A percentile compares a stretch with the other conserved stretches of the same genome.
Conservation (phyloP, 1,140 invertebrate species). For the Dinoponera quadriceps region DNA sequence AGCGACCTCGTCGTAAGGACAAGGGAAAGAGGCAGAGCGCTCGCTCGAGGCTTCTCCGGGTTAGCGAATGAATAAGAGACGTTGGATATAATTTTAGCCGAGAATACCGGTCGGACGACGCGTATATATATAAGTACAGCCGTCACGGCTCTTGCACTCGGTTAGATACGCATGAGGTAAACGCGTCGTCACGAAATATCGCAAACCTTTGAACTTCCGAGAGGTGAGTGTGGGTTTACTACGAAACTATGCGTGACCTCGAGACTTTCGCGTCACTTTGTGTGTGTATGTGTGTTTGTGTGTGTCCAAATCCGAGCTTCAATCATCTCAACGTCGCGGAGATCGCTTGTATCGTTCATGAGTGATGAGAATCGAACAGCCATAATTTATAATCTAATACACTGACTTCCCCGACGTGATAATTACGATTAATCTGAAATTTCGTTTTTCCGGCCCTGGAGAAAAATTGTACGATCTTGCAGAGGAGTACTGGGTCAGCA, state of each 20-base stretch:
- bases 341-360: background rate
- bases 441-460: background rate
- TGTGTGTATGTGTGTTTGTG: no score
- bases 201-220: background rate
- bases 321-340: no score
- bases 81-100: slow-evolving; percentile 56
- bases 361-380: background rate
- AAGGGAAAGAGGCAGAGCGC: slow-evolving; percentile 19
- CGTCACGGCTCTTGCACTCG: slow-evolving; percentile 76
- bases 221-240: slow-evolving; percentile 30
- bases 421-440: background rate
- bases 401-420: background rate
- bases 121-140: slow-evolving; percentile 77
- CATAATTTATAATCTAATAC: background rate
- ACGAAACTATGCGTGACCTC: background rate
- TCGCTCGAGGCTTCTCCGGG: background rate
- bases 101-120: slow-evolving; percentile 10
- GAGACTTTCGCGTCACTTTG: background rate
- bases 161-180: slow-evolving; percentile 73
- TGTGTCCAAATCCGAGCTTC: background rate
- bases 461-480: background rate
- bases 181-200: slow-evolving; percentile 51
- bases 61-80: slow-evolving; percentile 59
- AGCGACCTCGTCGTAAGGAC: slow-evolving; percentile 61
- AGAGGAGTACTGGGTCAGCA: background rate